Conservation (phyloP, 2,113 vertebrate species). For the Bucco capensis region DNA sequence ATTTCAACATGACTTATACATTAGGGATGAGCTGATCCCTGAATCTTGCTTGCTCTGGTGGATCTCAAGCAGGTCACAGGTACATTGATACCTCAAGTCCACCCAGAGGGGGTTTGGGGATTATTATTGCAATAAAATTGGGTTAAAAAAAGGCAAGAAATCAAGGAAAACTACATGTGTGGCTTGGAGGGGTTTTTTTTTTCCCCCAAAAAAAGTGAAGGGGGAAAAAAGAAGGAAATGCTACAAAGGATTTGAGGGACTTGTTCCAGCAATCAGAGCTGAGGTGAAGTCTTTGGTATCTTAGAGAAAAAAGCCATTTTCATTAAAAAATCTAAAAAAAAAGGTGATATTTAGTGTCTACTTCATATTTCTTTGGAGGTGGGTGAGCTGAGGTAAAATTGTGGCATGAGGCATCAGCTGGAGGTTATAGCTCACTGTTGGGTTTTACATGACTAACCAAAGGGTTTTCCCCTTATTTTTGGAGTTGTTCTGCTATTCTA, state of each 20-base stretch:
- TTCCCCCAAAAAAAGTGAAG: not conserved
- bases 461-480: accelerated
- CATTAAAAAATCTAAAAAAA: not conserved
- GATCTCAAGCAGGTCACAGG: not conserved
- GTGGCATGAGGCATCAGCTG: not conserved
- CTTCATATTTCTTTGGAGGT: not conserved
- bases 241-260: not conserved
- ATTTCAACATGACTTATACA: accelerated
- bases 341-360: not conserved
- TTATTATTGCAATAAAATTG: not conserved
- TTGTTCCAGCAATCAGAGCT: not conserved
- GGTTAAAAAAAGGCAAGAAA: not conserved
- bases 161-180: not conserved
- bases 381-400: not conserved
- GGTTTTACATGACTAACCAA: not conserved
- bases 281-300: not conserved
- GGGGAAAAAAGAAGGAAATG: not conserved
- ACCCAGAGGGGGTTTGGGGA: accelerated
- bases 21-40: accelerated
- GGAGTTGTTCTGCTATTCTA: not conserved
- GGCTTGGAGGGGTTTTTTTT: not conserved
- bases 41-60: not conserved
- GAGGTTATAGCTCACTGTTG: not conserved
- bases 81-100: not conserved
- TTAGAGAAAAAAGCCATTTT: not conserved